Evolutionary conservation across 2,113 vertebrate species (phyloP), one percentile per base, ranked within the genome.

Genomic region (Mellivora capensis): DNA sequence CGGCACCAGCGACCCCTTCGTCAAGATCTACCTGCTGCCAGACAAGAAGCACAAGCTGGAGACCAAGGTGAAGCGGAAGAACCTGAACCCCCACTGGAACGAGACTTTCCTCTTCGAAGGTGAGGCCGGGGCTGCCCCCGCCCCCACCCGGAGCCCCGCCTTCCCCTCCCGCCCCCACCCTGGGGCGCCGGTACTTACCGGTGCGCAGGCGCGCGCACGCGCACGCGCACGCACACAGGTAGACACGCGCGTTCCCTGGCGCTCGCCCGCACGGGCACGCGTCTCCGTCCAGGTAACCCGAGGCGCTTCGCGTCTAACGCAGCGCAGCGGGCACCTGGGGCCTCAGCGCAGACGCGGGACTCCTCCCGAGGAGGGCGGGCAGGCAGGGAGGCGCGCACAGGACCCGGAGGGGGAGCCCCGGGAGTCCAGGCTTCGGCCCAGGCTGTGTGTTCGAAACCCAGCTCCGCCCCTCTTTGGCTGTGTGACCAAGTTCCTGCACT

Each of bases 41-140:
- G 99, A 99, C 98, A 99, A 99, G 98, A 99, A 99, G 99, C 99
- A 99, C 99, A 99, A 99, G 98, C 98, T 99, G 98, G 99, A 99
- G 99, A 99, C 99, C 98, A 99, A 99, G 99, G 99, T 99, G 98
- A 99, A 99, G 98, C 98, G 99, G 98, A 99, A 99, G 99, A 99
- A 99, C 99, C 99, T 99, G 95, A 99, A 99, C 97, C 99, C 99
- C 0, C 99, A 99, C 98, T 99, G 99, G 99, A 99, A 99, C 0
- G 99, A 99, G 99, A 99, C 99, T 83, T 99, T 99, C 98, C 99
- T 99, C 81, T 99, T 99, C 0, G 99, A 99, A 99, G 99, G 99
- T 99, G 94, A 98, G 97, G 97, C 69, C 0, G 31, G 62, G 1
- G 57, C 91, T 7, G 0, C 71, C 31, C 80, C 80, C 2, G 3